These are phyloP conservation scores for Struthio camelus DNA, from an alignment of 2,113 vertebrate genomes.

Conservation along the genomic window DNA sequence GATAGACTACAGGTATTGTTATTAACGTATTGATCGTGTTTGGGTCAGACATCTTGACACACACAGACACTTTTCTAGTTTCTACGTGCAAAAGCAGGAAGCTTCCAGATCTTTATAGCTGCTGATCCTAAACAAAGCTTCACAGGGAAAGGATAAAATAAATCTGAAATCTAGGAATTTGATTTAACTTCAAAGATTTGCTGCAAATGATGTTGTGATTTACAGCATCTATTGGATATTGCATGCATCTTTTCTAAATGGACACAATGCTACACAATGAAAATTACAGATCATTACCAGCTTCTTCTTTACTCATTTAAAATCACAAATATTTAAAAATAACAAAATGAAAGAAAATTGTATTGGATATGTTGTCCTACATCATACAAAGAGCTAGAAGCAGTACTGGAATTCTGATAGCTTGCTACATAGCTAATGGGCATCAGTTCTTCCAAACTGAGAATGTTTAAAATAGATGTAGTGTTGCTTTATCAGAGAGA, in stretches of 20 bases:
- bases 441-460: neutral
- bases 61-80: neutral
- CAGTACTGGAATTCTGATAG: neutral
- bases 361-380: neutral
- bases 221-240: neutral
- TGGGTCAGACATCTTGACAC: neutral
- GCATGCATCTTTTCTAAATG: neutral
- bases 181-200: neutral
- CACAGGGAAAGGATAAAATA: neutral
- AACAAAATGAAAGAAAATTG: neutral
- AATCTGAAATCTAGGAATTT: neutral
- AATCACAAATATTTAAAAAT: slow-evolving; percentile 7
- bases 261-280: neutral
- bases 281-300: neutral
- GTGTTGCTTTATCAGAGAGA: neutral
- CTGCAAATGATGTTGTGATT: neutral
- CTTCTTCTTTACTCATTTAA: neutral
- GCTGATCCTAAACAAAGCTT: neutral
- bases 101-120: neutral
- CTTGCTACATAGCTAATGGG: neutral
- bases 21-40: neutral
- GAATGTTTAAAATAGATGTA: neutral
- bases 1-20: neutral
- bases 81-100: neutral
- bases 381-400: neutral